Percentiles rank a stretch among this genome's conserved stretches.
phyloP scores from a whole-genome alignment of 2,797 vertebrate genomes.

The Takifugu ocellatus region DNA sequence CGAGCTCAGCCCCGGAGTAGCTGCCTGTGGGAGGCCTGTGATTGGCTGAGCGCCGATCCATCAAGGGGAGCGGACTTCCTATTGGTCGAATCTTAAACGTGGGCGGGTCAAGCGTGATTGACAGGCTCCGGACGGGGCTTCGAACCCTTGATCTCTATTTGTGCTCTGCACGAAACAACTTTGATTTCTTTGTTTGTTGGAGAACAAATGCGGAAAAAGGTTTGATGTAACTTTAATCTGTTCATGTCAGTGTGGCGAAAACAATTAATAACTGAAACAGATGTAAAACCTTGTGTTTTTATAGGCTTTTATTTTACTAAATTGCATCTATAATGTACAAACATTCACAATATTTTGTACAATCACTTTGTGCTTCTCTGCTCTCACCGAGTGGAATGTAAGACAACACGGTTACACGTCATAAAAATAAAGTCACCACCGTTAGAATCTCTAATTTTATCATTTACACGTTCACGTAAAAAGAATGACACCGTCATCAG shows the following conservation, averaged over 20 bases:
- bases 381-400: constrained; percentile 57
- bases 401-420: constrained; percentile 71
- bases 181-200: no score
- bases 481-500: constrained; percentile 63
- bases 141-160: no score
- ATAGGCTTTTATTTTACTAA: constrained; percentile 75
- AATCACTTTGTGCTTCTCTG: constrained; percentile 76
- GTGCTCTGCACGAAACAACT: no score
- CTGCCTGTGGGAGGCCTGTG: constrained; percentile 32
- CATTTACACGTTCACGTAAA: constrained; percentile 71
- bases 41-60: constrained; percentile 48
- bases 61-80: neutral
- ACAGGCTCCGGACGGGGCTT: neutral
- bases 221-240: no score
- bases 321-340: constrained; percentile 78
- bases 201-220: no score
- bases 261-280: no score
- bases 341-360: constrained; percentile 79
- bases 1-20: neutral
- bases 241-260: no score
- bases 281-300: constrained; percentile 13
- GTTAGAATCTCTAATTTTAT: constrained; percentile 66
- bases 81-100: constrained; percentile 39
- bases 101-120: neutral
- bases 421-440: constrained; percentile 75